Base-by-base conservation (phyloP, 2,113 vertebrate genomes). In the Charina bottae region DNA sequence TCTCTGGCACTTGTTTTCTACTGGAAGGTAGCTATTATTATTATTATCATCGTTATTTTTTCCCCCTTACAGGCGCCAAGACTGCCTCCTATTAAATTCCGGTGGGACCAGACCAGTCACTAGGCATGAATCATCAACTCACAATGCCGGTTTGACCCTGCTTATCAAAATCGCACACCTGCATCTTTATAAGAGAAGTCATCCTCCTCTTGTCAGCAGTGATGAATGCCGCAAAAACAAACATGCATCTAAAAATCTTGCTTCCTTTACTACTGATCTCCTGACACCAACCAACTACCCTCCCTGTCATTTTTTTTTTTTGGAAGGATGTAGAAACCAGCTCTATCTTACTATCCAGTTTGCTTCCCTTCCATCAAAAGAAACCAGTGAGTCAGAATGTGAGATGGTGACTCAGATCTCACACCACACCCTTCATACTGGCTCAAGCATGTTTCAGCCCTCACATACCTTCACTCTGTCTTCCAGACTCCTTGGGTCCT, bases 311-410 rank as follows among this genome's bases (percentile, higher is more conserved):
- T 84, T 26, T 84, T 49, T 13, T 88, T 60, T 58, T 49, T 10
- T 12, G n/a, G 13, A 19, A 83, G 55, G 62, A 83, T 9, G 42
- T 54, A 87, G 46, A n/a, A 37, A 33, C 37, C 11, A 19, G 23
- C 0, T 49, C 83, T 23, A 21, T 10, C 83, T n/a, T 46, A 72
- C 53, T 46, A 64, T 26, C 55, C 6, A 0, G 0, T 33, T 3
- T 58, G 58, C 90, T 78, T 13, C 12, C 28, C 11, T 90, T 89
- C 46, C 78, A 83, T 92, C 88, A 88, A 92, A 90, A 37, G 90
- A 28, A 28, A 90, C 84, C 8, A 2, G 4, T 85, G 94, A 94
- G 28, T 94, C 95, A 94, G 58, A 2, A 0, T 0, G 33, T 9
- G 49, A 89, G 0, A 9, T 7, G 1, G 5, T 87, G 94, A 88